These are phyloP conservation scores for Rhinichthys osculus DNA, from an alignment of 2,797 vertebrate genomes.

Conservation along the genomic window DNA sequence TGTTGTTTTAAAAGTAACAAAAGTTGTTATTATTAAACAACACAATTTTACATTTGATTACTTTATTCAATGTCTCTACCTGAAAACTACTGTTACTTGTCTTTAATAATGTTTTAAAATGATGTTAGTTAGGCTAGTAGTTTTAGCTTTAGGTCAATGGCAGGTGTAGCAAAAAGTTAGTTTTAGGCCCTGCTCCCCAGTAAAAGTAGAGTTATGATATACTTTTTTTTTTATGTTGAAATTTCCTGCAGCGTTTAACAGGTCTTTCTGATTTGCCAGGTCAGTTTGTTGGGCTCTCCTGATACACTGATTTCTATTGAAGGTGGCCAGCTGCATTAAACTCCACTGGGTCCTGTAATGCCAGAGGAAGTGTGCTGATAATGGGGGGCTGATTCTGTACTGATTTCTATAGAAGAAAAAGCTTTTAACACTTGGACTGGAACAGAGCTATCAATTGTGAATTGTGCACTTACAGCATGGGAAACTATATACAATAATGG, in stretches of 20 bases:
- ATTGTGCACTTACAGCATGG: neutral
- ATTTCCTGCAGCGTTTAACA: slow-evolving; percentile 3
- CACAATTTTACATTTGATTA: no score
- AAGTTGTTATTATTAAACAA: no score
- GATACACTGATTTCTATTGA: slow-evolving; percentile 44
- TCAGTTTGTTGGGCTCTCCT: slow-evolving; percentile 19
- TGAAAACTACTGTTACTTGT: neutral
- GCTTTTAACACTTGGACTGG: neutral
- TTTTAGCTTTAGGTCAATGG: neutral
- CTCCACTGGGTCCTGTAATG: slow-evolving; percentile 12
- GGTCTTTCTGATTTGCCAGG: slow-evolving; percentile 21
- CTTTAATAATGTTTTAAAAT: neutral
- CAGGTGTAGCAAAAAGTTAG: neutral
- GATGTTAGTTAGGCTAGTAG: neutral
- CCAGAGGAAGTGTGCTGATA: slow-evolving; percentile 1
- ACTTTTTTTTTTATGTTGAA: neutral
- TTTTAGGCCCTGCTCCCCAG: neutral
- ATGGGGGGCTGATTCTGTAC: slow-evolving; percentile 47
- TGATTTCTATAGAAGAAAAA: slow-evolving; percentile 10
- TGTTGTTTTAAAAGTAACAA: no score
- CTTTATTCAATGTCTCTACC: neutral
- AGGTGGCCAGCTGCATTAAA: slow-evolving; percentile 19
- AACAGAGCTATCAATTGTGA: neutral
- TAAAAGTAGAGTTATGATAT: neutral
- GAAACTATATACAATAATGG: neutral